Evolutionary conservation across 2,888 invertebrate genomes (phyloP).

Genomic region (Aspidiotus destructor): DNA sequence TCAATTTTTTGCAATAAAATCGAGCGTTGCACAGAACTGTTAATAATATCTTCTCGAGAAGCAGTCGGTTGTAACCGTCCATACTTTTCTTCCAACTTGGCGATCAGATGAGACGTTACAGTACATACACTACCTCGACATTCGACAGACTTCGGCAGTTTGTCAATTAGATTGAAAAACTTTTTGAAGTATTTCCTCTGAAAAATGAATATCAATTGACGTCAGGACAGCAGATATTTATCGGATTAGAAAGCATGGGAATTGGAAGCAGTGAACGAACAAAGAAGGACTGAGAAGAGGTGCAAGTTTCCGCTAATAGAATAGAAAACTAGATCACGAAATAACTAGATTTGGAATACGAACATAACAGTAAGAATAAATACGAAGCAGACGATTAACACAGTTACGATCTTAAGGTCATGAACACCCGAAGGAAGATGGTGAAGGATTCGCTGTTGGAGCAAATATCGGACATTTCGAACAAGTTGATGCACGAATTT

Average conservation of each 20-base stretch:
- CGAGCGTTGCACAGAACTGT: slow-evolving; percentile 49
- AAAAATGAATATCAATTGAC: slow-evolving; percentile 23
- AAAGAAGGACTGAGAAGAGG: too few species aligned
- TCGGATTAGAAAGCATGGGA: background rate
- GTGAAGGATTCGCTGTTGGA: too few species aligned
- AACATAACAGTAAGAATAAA: too few species aligned
- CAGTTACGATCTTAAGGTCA: too few species aligned
- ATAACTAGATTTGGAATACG: too few species aligned
- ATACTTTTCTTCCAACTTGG: slow-evolving; percentile 63
- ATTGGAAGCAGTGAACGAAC: too few species aligned
- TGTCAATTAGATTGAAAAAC: slow-evolving; percentile 52
- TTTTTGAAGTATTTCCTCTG: slow-evolving; percentile 47
- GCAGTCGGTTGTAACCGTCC: slow-evolving; percentile 59
- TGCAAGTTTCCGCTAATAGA: too few species aligned
- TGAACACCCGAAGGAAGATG: too few species aligned
- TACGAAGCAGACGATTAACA: too few species aligned
- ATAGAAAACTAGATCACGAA: too few species aligned
- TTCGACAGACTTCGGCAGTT: slow-evolving; percentile 53
- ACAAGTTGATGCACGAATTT: background rate
- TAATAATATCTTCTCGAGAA: slow-evolving; percentile 59
- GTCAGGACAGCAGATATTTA: background rate
- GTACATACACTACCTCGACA: slow-evolving; percentile 44
- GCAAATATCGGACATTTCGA: too few species aligned
- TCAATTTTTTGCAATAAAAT: slow-evolving; percentile 53
- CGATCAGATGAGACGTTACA: slow-evolving; percentile 48